Percentiles rank a stretch among this genome's conserved stretches.
Evolutionary conservation across 2,797 vertebrate genomes (phyloP).

Genomic region (Epinephelus awoara): DNA sequence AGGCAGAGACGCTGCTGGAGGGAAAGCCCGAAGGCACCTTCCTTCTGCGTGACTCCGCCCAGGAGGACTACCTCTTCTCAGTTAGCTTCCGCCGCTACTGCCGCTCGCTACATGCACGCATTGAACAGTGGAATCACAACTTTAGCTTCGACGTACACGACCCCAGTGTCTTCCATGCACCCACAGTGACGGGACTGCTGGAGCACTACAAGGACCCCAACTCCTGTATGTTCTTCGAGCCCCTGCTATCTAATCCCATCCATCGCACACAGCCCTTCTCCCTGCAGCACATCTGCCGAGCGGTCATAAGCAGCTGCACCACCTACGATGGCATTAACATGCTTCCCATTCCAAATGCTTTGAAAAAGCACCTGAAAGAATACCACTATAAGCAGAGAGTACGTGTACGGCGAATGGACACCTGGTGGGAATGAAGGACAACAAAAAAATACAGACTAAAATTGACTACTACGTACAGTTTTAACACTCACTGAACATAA

Average conservation of each 20-base stretch:
- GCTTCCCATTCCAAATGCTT: conserved; percentile 87
- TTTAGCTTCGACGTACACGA: conserved; percentile 92
- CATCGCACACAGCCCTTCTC: conserved; percentile 87
- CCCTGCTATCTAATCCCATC: conserved; percentile 88
- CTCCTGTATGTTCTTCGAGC: conserved; percentile 93
- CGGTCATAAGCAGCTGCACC: conserved; percentile 86
- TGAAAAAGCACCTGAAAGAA: conserved; percentile 91
- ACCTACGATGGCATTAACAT: conserved; percentile 88
- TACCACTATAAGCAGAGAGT: conserved; percentile 92
- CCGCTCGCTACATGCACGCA: conserved; percentile 89
- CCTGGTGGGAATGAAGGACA: conserved; percentile 85
- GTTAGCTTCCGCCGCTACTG: conserved; percentile 91
- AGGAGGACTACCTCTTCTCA: conserved; percentile 92
- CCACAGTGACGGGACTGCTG: conserved; percentile 87
- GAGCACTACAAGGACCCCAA: conserved; percentile 93
- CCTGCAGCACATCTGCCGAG: conserved; percentile 89
- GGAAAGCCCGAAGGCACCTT: conserved; percentile 91
- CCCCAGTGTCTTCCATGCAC: conserved; percentile 90
- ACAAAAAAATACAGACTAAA: conserved; percentile 20
- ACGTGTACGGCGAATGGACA: conserved; percentile 87
- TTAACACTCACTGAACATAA: conserved; percentile 44
- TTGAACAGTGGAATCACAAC: conserved; percentile 92
- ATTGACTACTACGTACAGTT: conserved; percentile 49
- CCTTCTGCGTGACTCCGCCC: conserved; percentile 89
- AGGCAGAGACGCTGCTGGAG: conserved; percentile 88